Evolutionary conservation across 2,888 invertebrate species (phyloP), one percentile per base, ranked within the genome.

Genomic region (Peribatodes rhomboidaria): DNA sequence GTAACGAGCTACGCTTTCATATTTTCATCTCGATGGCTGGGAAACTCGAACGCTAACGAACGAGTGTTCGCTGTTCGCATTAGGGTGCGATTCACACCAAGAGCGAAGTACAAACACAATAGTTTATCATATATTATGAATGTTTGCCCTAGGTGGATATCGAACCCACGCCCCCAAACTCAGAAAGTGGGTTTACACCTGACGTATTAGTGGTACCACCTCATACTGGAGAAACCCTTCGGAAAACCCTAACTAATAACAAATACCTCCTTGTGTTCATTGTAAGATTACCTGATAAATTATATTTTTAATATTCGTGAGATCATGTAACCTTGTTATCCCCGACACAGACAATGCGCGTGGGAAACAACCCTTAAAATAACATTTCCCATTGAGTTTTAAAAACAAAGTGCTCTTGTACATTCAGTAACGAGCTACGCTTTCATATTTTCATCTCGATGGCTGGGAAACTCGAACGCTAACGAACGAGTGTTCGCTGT

Each of bases 21-120:
- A 61, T 61, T 54, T 61, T 59, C 59, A 59, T 59, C 39, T 61
- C 27, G 37, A 13, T 39, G n/a, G n/a, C n/a, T n/a, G 27, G 22
- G 44, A 41, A 49, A 61, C 44, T 20, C 20, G 22, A 54, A 35
- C 14, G 42, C 41, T 41, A 41, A 49, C 58, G 31, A 59, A 52
- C 22, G 47, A 41, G 20, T 13, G 35, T 22, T 44, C n/a, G n/a
- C n/a, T n/a, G n/a, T n/a, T n/a, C 27, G 8, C 37, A 35, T 55
- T 50, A 50, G 2, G n/a, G 50, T 13, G 1, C 18, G 20, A 50
- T 50, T 35, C 50, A 50, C 50, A 50, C 3, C 9, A 31, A 13
- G 13, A 18, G n/a, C n/a, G n/a, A n/a, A n/a, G n/a, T n/a, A n/a
- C n/a, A n/a, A n/a, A n/a, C n/a, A n/a, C n/a, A n/a, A n/a, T n/a